phyloP scores from a whole-genome alignment of 2,888 invertebrate species.

The Hypomecis atomaria region DNA sequence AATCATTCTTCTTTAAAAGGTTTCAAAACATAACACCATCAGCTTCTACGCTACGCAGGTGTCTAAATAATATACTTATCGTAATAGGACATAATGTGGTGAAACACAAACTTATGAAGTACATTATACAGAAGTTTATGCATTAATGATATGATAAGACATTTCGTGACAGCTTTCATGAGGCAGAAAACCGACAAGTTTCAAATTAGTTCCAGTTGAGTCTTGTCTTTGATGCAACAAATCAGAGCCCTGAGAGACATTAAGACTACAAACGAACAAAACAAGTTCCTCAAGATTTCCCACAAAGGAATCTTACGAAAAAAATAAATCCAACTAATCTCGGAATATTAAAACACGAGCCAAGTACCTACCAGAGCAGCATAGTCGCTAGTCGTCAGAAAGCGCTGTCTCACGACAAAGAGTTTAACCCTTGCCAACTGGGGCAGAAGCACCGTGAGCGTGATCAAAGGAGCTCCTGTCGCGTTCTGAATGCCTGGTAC shows the following conservation, averaged over 20 bases:
- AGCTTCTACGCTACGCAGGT: too few relatives aligned
- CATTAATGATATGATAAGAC: too few relatives aligned
- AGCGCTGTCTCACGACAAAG: slow-evolving; percentile 52
- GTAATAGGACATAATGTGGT: too few relatives aligned
- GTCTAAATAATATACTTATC: too few relatives aligned
- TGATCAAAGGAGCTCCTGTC: slow-evolving; percentile 68
- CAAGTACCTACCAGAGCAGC: slow-evolving; percentile 19
- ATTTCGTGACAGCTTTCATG: too few relatives aligned
- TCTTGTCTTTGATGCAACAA: too few relatives aligned
- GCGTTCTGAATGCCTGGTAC: slow-evolving; percentile 61
- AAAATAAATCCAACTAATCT: slow-evolving; percentile 15
- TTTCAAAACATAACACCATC: too few relatives aligned
- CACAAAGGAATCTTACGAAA: not conserved
- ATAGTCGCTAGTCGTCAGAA: slow-evolving; percentile 39
- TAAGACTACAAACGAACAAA: not conserved
- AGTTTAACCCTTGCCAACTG: slow-evolving; percentile 64
- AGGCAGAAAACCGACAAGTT: too few relatives aligned
- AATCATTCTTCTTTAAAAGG: too few relatives aligned
- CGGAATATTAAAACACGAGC: slow-evolving; percentile 12
- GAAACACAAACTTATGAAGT: too few relatives aligned
- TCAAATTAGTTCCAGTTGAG: too few relatives aligned
- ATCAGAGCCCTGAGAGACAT: not conserved
- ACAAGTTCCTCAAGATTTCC: not conserved
- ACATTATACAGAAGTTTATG: too few relatives aligned
- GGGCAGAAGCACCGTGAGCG: slow-evolving; percentile 57